phyloP scores from a whole-genome alignment of 2,113 vertebrate species.

The Neolamprologus longior region DNA sequence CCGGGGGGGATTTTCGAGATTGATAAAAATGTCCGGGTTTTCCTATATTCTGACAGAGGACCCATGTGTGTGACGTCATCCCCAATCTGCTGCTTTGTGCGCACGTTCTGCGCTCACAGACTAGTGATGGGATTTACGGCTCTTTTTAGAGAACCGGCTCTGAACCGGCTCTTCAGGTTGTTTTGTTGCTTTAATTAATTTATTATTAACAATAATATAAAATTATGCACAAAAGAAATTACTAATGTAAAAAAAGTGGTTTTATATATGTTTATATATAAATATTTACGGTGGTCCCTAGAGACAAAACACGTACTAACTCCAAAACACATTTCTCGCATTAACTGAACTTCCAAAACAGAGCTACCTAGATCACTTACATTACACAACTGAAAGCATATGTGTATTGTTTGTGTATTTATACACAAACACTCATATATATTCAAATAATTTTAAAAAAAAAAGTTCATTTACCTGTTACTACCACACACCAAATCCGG shows the following conservation, averaged over 20 bases:
- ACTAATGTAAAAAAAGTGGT: background rate
- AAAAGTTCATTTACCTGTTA: too few relatives aligned
- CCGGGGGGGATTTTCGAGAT: background rate
- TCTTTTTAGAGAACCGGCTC: background rate
- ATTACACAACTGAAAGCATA: too few relatives aligned
- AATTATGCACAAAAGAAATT: background rate
- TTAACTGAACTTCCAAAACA: too few relatives aligned
- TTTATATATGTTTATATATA: background rate
- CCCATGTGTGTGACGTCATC: background rate
- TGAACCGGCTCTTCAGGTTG: background rate
- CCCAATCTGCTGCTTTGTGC: background rate
- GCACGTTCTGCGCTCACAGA: background rate
- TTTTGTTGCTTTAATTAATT: background rate
- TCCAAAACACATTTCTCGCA: background rate
- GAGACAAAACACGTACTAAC: background rate
- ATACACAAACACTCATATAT: too few relatives aligned
- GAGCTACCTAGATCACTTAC: too few relatives aligned
- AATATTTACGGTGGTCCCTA: rapidly evolving
- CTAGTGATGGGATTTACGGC: background rate
- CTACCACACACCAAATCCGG: too few relatives aligned
- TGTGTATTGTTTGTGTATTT: too few relatives aligned
- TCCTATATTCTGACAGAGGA: background rate
- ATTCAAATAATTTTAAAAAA: too few relatives aligned
- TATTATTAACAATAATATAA: background rate
- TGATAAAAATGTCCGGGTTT: background rate